Conservation (phyloP, 2,888 invertebrate species). For the Torymus texanus region DNA sequence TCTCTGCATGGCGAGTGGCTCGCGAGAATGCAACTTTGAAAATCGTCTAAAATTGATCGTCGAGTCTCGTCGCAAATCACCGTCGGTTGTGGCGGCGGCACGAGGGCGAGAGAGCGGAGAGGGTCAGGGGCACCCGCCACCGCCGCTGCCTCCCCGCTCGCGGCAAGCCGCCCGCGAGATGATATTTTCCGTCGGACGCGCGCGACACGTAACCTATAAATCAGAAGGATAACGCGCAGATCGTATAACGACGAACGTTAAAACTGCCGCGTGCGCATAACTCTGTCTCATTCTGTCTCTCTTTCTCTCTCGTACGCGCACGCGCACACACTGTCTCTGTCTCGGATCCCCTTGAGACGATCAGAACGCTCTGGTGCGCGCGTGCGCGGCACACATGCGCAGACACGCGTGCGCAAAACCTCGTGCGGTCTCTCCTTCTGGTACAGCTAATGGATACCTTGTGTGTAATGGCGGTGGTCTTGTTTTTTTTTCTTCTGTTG, state of each 20-base stretch:
- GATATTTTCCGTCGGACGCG: conserved; percentile 51
- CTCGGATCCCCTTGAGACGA: neutral
- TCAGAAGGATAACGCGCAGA: conserved; percentile 67
- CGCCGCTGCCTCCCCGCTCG: neutral
- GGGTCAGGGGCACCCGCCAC: neutral
- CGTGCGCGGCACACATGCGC: conserved; percentile 49
- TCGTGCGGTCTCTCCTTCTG: conserved; percentile 63
- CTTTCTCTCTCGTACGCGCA: neutral
- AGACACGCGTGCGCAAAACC: conserved; percentile 62
- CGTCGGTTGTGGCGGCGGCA: neutral
- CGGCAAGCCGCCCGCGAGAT: conserved; percentile 44
- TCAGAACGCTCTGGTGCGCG: neutral
- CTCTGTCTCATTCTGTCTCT: conserved; percentile 16
- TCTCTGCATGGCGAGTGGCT: conserved; percentile 33
- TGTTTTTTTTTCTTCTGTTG: conserved; percentile 73
- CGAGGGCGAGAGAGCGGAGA: conserved; percentile 16
- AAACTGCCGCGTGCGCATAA: conserved; percentile 52
- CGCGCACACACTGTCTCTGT: neutral
- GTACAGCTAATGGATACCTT: conserved; percentile 73
- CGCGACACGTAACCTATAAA: conserved; percentile 63
- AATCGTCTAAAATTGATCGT: conserved; percentile 53
- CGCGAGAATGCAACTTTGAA: conserved; percentile 48
- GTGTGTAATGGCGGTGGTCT: conserved; percentile 75
- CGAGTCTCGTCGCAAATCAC: conserved; percentile 53
- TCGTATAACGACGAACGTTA: conserved; percentile 60